These are phyloP conservation scores for Pseudochirops corinnae DNA, from an alignment of 2,797 vertebrate genomes.

Conservation along the genomic window DNA sequence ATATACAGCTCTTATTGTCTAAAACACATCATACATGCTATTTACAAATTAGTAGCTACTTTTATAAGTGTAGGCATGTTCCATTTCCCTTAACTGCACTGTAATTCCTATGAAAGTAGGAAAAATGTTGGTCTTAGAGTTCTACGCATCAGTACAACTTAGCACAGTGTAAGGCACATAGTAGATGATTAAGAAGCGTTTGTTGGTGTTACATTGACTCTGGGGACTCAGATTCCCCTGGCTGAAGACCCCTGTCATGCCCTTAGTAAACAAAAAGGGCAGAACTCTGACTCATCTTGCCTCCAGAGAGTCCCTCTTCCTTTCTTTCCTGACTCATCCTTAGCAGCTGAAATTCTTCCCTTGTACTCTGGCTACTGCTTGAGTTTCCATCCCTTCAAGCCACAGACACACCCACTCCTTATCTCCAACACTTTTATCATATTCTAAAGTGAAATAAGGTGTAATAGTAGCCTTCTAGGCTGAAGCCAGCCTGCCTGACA, in stretches of 20 bases:
- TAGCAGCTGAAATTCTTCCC: not conserved
- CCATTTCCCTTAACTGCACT: not conserved
- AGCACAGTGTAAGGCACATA: not conserved
- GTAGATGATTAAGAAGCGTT: not conserved
- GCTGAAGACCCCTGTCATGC: not conserved
- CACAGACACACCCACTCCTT: not conserved
- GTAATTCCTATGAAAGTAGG: not conserved
- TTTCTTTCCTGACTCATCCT: not conserved
- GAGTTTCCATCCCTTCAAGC: not conserved
- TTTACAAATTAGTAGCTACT: not conserved
- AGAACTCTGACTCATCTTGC: not conserved
- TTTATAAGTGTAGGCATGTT: rapidly evolving
- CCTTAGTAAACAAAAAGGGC: not conserved
- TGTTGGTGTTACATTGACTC: not conserved
- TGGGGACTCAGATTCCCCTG: not conserved
- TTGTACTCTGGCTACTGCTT: not conserved
- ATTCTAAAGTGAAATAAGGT: not conserved
- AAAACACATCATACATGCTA: not conserved
- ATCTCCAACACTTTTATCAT: not conserved
- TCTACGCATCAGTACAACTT: not conserved
- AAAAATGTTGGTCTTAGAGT: not conserved
- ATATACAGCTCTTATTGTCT: not conserved
- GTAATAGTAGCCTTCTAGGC: not conserved
- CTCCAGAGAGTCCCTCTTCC: not conserved
- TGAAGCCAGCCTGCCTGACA: conserved; percentile 6